These are phyloP conservation scores for Acanthurus lineatus DNA, from an alignment of 2,797 vertebrate species.

Conservation along the genomic window DNA sequence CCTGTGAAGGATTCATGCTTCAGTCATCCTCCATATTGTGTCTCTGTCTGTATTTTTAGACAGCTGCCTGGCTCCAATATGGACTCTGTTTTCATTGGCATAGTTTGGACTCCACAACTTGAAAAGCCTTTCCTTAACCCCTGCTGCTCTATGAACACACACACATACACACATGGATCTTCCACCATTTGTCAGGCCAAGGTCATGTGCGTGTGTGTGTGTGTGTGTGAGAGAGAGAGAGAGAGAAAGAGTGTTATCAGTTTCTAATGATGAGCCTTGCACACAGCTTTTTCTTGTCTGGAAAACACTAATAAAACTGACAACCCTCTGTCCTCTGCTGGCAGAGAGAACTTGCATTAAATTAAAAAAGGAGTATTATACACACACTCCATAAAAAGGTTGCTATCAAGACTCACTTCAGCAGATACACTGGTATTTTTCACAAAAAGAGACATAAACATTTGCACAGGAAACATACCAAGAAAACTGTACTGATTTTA, in stretches of 20 bases:
- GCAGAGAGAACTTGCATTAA: conserved; percentile 38
- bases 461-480: background rate
- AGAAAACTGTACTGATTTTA: background rate
- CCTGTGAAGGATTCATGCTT: conserved; percentile 64
- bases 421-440: conserved; percentile 5
- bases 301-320: conserved; percentile 80
- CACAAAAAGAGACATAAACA: conserved; percentile 1
- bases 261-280: conserved; percentile 81
- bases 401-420: conserved; percentile 35
- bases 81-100: conserved; percentile 84
- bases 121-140: conserved; percentile 80
- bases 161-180: conserved; percentile 54
- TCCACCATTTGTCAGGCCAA: conserved; percentile 78
- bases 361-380: conserved; percentile 56
- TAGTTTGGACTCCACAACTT: conserved; percentile 80
- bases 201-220: conserved; percentile 57
- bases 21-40: conserved; percentile 81
- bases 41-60: conserved; percentile 83
- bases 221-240: too few species aligned
- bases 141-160: conserved; percentile 48
- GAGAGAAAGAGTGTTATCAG: too few species aligned
- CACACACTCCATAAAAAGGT: conserved; percentile 50
- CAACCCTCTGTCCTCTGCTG: conserved; percentile 67
- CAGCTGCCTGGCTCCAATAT: conserved; percentile 79
- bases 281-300: conserved; percentile 83